A percentile compares a stretch with the other conserved stretches of the same genome.
Evolutionary conservation across 2,113 vertebrate species (phyloP).

Genomic region (Neodon shergylaensis): DNA sequence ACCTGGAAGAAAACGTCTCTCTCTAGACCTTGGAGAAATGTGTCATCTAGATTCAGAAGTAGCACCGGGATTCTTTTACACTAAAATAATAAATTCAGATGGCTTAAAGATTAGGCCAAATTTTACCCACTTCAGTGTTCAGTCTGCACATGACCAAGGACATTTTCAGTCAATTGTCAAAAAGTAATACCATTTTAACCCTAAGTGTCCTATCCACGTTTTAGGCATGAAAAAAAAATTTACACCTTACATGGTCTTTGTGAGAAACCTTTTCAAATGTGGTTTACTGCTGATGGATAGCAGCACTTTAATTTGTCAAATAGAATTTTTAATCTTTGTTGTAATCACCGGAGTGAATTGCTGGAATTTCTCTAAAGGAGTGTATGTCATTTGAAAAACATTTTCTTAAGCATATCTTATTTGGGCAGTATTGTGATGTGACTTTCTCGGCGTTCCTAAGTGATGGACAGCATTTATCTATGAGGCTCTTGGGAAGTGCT

Average conservation of each 20-base stretch:
- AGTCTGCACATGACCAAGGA: conserved; percentile 28
- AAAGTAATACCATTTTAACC: neutral
- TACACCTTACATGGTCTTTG: neutral
- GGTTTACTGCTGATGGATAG: neutral
- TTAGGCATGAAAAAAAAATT: neutral
- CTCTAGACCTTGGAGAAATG: conserved; percentile 63
- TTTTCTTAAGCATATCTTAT: neutral
- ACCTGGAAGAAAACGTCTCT: conserved; percentile 57
- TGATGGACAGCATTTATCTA: neutral
- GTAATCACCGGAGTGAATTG: neutral
- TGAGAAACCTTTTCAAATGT: neutral
- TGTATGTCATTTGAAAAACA: neutral
- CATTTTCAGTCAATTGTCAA: conserved; percentile 14
- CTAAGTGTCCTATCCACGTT: neutral
- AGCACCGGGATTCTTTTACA: conserved; percentile 66
- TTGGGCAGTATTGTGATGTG: neutral
- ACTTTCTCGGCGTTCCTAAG: neutral
- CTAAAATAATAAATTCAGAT: conserved; percentile 76
- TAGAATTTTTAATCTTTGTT: neutral
- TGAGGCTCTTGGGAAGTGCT: neutral
- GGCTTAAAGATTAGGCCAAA: conserved; percentile 69
- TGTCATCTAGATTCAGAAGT: conserved; percentile 69
- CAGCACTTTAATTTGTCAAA: neutral
- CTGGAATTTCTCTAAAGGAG: neutral
- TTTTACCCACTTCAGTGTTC: neutral